Evolutionary conservation across 2,797 vertebrate genomes (phyloP), one percentile per base, ranked within the genome.

Genomic region (Hozukius guyotensis): DNA sequence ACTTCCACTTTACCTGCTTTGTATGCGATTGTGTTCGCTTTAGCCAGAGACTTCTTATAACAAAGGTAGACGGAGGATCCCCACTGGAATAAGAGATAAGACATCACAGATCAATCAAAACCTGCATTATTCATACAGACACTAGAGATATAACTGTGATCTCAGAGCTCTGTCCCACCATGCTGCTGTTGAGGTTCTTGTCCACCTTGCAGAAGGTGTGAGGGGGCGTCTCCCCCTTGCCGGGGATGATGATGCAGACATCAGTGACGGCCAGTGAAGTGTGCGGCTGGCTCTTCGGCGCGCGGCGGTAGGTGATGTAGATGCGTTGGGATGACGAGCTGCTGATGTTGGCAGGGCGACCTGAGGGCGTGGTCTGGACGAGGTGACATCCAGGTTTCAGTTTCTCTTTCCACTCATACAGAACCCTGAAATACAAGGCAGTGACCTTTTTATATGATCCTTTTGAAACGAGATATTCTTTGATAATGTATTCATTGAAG

Each of bases 201-300:
- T 99, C 98, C 77, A 99, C 97, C 90, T 97, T 99, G 96, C 98
- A 99, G 96, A 99, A 99, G 1, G 98, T 99, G 80, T 99, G 98
- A 16, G 99, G 99, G 16, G 99, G 97, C 2, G 92, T 96, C 91
- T 99, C 99, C 86, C 99, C 98, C 84, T 99, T 99, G 78, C 96
- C 98, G 0, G 98, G 98, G 72, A 99, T 91, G 87, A 99, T 98
- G 87, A 99, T 96, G 92, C 98, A 99, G 78, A 99, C 97, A 90
- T 99, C 98, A 0, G 98, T 99, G 86, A 99, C 98, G 56, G 98
- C 98, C 94, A 99, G 82, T 0, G 96, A 96, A 31, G 99, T 97
- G 83, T 99, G 97, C 4, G 97, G 96, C 94, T 97, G 97, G 89
- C 93, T 97, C 90, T 99, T 98, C 0, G 96, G 94, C 12, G 98